Conservation (phyloP, 2,797 vertebrate species). For the Myripristis jacobus region DNA sequence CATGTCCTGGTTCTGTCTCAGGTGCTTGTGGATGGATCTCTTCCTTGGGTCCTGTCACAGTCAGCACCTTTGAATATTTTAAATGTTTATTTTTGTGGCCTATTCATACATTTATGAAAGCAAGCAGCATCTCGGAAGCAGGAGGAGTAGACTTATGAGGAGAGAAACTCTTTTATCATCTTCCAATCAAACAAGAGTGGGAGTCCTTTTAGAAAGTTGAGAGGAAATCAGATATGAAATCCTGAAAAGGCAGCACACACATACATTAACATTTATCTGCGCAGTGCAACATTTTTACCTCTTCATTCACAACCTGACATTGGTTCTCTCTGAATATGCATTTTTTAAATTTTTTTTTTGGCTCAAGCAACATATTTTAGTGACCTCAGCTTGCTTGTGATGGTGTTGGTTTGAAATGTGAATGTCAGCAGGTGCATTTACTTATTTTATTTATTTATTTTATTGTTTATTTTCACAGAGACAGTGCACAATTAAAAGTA, state of each 20-base stretch:
- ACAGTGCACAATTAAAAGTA: too few relatives aligned
- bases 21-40: background rate
- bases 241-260: conserved; percentile 17
- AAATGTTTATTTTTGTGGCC: conserved; percentile 49
- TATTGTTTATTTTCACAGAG: too few relatives aligned
- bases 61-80: conserved; percentile 58
- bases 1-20: background rate
- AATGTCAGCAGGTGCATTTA: conserved; percentile 33
- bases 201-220: conserved; percentile 42
- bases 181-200: conserved; percentile 27
- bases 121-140: conserved; percentile 16
- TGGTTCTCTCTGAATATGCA: conserved; percentile 16
- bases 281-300: conserved; percentile 25
- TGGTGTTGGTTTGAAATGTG: conserved; percentile 61
- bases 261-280: conserved; percentile 18
- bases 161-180: conserved; percentile 36
- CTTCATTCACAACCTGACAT: conserved; percentile 11
- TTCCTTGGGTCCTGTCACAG: conserved; percentile 12
- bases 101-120: conserved; percentile 54
- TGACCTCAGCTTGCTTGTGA: conserved; percentile 47
- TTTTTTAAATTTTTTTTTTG: too few relatives aligned
- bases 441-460: conserved; percentile 22
- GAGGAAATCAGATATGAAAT: conserved; percentile 45
- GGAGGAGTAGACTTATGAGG: conserved; percentile 35
- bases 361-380: conserved; percentile 36